phyloP scores from a whole-genome alignment of 2,888 invertebrate genomes.

The Caenorhabditis plicata region DNA sequence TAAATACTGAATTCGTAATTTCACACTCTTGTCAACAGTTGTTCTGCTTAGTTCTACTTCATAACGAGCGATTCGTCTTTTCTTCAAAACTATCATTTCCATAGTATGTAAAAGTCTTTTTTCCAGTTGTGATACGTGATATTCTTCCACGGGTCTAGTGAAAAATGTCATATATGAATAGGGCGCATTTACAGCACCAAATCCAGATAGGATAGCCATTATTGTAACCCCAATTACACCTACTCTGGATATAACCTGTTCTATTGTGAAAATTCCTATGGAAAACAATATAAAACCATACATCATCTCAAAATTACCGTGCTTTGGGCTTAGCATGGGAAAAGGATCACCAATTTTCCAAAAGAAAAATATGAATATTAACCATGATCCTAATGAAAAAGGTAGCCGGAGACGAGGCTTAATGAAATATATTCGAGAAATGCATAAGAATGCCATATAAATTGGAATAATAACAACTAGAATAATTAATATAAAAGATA shows the following conservation, averaged over 20 bases:
- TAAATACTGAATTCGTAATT: background rate
- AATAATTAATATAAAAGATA: constrained; percentile 87
- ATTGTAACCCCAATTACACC: constrained; percentile 98
- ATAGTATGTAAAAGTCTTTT: constrained; percentile 80
- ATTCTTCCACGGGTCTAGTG: constrained; percentile 40
- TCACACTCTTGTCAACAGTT: background rate
- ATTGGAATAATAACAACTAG: constrained; percentile 93
- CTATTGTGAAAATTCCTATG: constrained; percentile 77
- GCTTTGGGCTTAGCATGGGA: constrained; percentile 91
- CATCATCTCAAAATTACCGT: constrained; percentile 72
- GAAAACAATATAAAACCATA: background rate
- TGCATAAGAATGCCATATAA: constrained; percentile 76
- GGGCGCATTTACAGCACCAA: constrained; percentile 99
- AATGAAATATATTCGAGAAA: background rate
- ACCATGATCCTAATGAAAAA: constrained; percentile 82
- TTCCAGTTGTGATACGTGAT: constrained; percentile 23
- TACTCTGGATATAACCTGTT: constrained; percentile 84
- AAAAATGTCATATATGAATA: constrained; percentile 98
- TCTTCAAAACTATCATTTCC: constrained; percentile 94
- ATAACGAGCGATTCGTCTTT: constrained; percentile 69
- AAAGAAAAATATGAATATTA: constrained; percentile 88
- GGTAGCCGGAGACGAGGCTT: constrained; percentile 73
- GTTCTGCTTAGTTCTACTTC: constrained; percentile 13
- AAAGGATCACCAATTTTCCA: constrained; percentile 99
- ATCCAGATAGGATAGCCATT: constrained; percentile 96